These are phyloP conservation scores for Apamea anceps DNA, from an alignment of 2,888 invertebrate genomes.

Conservation along the genomic window DNA sequence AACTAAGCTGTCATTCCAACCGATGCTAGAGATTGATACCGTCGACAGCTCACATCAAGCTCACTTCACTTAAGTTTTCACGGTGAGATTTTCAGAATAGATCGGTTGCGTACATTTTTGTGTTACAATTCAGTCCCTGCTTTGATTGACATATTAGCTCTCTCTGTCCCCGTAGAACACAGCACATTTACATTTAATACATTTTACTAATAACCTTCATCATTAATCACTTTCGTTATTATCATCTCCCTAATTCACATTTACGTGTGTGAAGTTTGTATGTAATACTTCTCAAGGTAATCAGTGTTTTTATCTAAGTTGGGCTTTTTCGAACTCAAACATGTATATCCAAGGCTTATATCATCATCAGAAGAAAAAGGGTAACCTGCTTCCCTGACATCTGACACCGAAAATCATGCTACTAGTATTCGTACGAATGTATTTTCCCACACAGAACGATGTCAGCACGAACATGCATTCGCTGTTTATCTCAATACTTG, in stretches of 20 bases:
- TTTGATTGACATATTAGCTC: not conserved
- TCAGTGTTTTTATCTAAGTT: slow-evolving; percentile 10
- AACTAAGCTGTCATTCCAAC: not conserved
- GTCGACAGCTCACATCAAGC: not conserved
- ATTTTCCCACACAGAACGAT: slow-evolving; percentile 40
- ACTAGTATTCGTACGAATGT: slow-evolving; percentile 9
- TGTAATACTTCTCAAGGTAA: not conserved
- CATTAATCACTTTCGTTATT: not conserved
- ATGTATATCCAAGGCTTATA: slow-evolving; percentile 9
- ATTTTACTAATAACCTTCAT: not conserved
- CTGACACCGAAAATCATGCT: slow-evolving; percentile 20
- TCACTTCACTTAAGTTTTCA: not conserved
- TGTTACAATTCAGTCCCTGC: not conserved
- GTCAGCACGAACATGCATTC: slow-evolving; percentile 25
- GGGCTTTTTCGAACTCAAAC: slow-evolving; percentile 6
- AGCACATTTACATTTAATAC: not conserved
- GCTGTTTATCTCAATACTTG: slow-evolving; percentile 18
- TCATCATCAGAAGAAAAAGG: slow-evolving; percentile 15
- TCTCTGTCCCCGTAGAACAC: not conserved
- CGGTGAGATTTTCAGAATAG: not conserved
- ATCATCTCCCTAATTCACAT: not conserved
- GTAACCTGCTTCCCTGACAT: slow-evolving; percentile 32
- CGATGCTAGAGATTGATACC: not conserved
- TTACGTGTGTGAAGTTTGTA: not conserved
- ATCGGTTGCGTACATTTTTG: not conserved